A percentile compares a stretch with the other conserved stretches of the same genome.
Evolutionary conservation across 2,888 invertebrate species (phyloP).

Genomic region (Brenthis hecate): DNA sequence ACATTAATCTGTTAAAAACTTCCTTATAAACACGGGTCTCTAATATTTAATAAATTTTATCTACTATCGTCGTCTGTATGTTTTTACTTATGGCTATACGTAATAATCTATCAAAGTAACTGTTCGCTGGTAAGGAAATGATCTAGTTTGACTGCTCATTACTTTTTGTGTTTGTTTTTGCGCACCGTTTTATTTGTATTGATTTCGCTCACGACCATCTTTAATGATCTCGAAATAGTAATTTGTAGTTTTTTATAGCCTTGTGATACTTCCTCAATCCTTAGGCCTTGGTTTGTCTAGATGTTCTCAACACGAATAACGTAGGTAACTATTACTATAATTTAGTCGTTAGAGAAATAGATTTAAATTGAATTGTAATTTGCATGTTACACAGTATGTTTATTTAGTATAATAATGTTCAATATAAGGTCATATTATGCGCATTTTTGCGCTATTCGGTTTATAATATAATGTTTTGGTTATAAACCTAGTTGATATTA

Average conservation of each 20-base stretch:
- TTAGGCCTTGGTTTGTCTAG: conserved; percentile 72
- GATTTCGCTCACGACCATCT: conserved; percentile 56
- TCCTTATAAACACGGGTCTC: background rate
- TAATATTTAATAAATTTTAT: background rate
- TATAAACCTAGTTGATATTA: no score
- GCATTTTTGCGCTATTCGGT: no score
- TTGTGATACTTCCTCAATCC: conserved; percentile 68
- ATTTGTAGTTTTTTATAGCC: conserved; percentile 63
- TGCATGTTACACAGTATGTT: conserved; percentile 10
- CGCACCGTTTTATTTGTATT: conserved; percentile 52
- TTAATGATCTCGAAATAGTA: conserved; percentile 68
- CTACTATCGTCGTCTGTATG: background rate
- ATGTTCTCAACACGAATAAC: conserved; percentile 57
- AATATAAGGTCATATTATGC: no score
- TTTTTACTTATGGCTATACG: background rate
- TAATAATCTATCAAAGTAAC: conserved; percentile 49
- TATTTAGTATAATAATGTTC: background rate
- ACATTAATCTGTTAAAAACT: no score
- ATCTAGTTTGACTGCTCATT: conserved; percentile 56
- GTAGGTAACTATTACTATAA: conserved; percentile 48
- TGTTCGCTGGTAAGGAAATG: conserved; percentile 63
- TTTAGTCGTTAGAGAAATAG: conserved; percentile 46
- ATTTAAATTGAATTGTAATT: conserved; percentile 42
- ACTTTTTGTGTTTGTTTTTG: conserved; percentile 42
- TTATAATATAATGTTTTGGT: no score